A percentile compares a stretch with the other conserved stretches of the same genome.
Evolutionary conservation across 2,113 vertebrate genomes (phyloP).

Genomic region (Pao palembangensis): DNA sequence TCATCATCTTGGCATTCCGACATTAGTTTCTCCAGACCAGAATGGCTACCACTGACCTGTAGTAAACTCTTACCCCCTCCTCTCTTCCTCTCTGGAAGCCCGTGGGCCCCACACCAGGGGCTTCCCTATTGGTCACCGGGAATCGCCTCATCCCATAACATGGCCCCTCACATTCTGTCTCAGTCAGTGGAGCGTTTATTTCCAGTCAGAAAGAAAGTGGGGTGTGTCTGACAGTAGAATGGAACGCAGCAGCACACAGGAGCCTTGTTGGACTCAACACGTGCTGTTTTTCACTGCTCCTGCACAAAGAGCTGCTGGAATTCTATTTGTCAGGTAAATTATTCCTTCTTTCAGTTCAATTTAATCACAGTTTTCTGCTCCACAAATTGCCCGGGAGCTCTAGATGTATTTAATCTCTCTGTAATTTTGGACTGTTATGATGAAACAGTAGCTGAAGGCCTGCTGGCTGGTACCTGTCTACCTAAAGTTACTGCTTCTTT

Average conservation of each 20-base stretch:
- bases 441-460: background rate
- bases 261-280: constrained; percentile 17
- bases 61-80: constrained; percentile 67
- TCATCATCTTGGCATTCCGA: constrained; percentile 3
- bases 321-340: constrained; percentile 35
- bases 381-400: too few relatives aligned
- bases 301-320: constrained; percentile 16
- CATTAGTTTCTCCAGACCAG: constrained; percentile 10
- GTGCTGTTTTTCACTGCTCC: background rate
- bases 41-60: constrained; percentile 39
- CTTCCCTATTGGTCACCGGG: constrained; percentile 76
- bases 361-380: too few relatives aligned
- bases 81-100: constrained; percentile 29
- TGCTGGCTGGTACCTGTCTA: background rate
- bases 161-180: constrained; percentile 59
- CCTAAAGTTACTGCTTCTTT: background rate
- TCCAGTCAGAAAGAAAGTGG: constrained; percentile 51
- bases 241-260: constrained; percentile 15
- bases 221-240: constrained; percentile 34
- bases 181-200: constrained; percentile 46
- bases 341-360: constrained; percentile 2
- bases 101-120: constrained; percentile 46
- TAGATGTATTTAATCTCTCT: too few relatives aligned
- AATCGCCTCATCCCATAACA: constrained; percentile 83
- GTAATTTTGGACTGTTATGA: background rate